A percentile compares a stretch with the other conserved stretches of the same genome.
Conservation (phyloP, 2,797 vertebrate species). For the Dromococcyx pavoninus region DNA sequence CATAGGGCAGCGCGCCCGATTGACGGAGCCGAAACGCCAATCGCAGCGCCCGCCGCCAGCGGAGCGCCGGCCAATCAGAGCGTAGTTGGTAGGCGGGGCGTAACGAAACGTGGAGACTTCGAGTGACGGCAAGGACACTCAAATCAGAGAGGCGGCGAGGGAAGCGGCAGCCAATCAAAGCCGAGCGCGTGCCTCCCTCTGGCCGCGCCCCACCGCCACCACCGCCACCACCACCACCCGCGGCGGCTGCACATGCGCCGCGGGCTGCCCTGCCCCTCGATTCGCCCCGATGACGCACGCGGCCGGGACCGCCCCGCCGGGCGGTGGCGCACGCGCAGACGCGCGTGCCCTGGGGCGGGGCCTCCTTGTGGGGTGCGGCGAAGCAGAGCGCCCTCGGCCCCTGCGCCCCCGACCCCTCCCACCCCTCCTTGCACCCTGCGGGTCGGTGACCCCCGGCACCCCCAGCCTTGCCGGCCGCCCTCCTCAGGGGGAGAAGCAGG, state of each 20-base stretch:
- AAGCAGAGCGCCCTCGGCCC: neutral
- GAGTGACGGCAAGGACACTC: neutral
- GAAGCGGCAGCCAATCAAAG: neutral
- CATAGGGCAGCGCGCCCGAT: neutral
- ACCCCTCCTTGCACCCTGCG: too few species aligned
- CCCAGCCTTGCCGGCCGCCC: too few species aligned
- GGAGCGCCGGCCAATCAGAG: neutral
- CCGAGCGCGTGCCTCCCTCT: rapidly evolving
- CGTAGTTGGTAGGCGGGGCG: slow-evolving; percentile 7
- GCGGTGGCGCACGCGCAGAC: neutral
- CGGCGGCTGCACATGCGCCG: neutral
- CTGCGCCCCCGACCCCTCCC: too few species aligned
- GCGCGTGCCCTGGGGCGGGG: neutral
- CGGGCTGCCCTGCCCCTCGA: neutral
- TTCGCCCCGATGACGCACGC: neutral
- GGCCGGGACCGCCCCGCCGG: rapidly evolving
- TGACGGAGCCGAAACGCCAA: neutral
- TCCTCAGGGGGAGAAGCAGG: neutral
- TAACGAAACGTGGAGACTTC: neutral
- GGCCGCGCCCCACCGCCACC: neutral
- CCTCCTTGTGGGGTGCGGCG: too few species aligned
- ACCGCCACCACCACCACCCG: rapidly evolving
- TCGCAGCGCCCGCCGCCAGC: neutral
- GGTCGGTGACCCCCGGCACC: neutral
- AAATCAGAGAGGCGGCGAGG: neutral